Evolutionary conservation across 2,797 vertebrate species (phyloP).

Genomic region (Alcedo quadribrachys): DNA sequence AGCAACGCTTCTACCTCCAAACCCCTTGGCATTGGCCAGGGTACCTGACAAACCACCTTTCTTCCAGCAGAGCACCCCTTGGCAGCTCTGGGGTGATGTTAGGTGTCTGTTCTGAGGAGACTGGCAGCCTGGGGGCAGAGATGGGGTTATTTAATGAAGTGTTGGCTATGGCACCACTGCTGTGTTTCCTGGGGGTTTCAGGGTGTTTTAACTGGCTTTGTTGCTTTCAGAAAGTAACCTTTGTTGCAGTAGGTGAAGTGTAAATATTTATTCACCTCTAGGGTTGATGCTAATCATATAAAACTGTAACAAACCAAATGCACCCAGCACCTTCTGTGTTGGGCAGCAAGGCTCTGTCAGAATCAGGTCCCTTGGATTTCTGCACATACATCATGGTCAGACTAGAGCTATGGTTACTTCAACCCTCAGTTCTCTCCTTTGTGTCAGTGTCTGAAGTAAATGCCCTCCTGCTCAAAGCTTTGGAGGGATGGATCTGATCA

Average conservation of each 20-base stretch:
- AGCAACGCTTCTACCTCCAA: background rate
- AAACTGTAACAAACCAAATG: slow-evolving; percentile 14
- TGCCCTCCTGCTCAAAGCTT: background rate
- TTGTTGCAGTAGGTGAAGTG: background rate
- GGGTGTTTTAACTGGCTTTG: background rate
- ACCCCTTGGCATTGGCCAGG: background rate
- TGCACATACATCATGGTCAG: background rate
- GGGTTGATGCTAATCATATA: background rate
- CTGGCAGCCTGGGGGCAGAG: background rate
- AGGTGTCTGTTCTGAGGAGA: background rate
- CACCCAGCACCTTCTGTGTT: background rate
- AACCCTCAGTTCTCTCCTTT: background rate
- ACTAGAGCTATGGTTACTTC: background rate
- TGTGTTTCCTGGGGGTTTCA: background rate
- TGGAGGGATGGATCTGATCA: background rate
- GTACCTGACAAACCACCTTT: background rate
- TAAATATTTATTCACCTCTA: slow-evolving; percentile 45
- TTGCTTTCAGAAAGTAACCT: background rate
- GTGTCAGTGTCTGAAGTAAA: background rate
- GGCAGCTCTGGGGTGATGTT: background rate
- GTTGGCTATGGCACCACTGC: background rate
- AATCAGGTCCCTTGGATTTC: background rate
- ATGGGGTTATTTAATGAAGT: background rate
- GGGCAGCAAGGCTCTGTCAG: background rate
- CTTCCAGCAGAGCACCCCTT: background rate